A percentile compares a stretch with the other conserved stretches of the same genome.
Evolutionary conservation across 2,113 vertebrate genomes (phyloP).

Genomic region (Otis tarda): DNA sequence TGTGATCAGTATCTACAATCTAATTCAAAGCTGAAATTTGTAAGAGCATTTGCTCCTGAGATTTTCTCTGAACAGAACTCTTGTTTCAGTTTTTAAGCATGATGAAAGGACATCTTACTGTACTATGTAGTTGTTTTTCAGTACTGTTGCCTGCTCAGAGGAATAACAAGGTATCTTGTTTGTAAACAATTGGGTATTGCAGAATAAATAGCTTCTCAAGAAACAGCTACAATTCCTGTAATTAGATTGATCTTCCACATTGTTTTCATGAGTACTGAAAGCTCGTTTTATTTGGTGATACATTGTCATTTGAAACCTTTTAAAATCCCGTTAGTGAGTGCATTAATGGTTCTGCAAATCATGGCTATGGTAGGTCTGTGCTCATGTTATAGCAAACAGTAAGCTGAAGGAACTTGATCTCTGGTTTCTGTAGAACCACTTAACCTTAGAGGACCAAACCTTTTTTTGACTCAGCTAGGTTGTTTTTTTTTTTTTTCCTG

Average conservation of each 20-base stretch:
- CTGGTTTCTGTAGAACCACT: background rate
- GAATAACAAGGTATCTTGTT: slow-evolving; percentile 32
- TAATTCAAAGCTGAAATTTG: slow-evolving; percentile 44
- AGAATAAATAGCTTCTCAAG: slow-evolving; percentile 23
- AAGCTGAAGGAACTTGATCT: background rate
- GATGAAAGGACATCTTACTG: background rate
- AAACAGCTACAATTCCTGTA: background rate
- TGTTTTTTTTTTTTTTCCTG: background rate
- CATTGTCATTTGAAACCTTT: slow-evolving; percentile 16
- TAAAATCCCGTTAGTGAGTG: background rate
- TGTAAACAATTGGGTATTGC: slow-evolving; percentile 2
- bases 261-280: background rate
- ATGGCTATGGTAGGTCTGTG: background rate
- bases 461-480: background rate
- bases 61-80: slow-evolving; percentile 31
- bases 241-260: background rate
- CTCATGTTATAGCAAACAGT: background rate
- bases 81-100: slow-evolving; percentile 42
- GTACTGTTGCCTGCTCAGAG: slow-evolving; percentile 28
- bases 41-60: slow-evolving; percentile 46
- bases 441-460: background rate
- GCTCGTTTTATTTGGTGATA: background rate
- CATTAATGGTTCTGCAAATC: slow-evolving; percentile 3
- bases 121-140: slow-evolving; percentile 16
- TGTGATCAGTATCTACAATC: slow-evolving; percentile 54